Evolutionary conservation across 1,140 invertebrate species (phyloP), one percentile per base, ranked within the genome.

Genomic region (Archivesica marissinica): DNA sequence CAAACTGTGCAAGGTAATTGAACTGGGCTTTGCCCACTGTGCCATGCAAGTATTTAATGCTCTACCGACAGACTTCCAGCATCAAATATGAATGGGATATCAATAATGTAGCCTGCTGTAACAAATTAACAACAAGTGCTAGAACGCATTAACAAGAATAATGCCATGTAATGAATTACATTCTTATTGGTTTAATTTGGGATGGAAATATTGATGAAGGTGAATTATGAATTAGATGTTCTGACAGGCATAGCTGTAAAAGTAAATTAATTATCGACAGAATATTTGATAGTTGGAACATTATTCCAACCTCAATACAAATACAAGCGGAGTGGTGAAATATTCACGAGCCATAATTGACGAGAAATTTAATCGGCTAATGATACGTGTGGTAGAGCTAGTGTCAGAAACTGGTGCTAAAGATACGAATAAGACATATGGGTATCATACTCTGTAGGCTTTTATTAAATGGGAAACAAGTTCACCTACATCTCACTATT

Each of bases 231-330:
- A 64, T 64, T 35, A 35, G 59, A 25, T 33, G 2, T 64, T 35
- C 9, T 7, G 38, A 64, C 25, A 64, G 38, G n/a, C n/a, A 35
- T 64, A 35, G 30, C 33, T 64, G 2, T 64, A 64, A 64, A 35
- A 3, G 30, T n/a, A 7, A 64, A 64, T 64, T 33, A 64, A 64
- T 64, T 64, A 64, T 64, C 38, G 59, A 64, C 30, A 35, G n/a
- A 0, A 15, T 35, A 3, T 25, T 6, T 9, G 28, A 35, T 13
- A 6, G 15, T 13, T 7, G 33, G 28, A n/a, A n/a, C n/a, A n/a
- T n/a, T n/a, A n/a, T n/a, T n/a, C n/a, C 30, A 59, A 23, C n/a
- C 9, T 30, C 15, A 35, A 64, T 33, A 17, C 13, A 35, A 17
- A 33, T 64, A 64, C 30, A n/a, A 35, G 1, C 30, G 0, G 20